Conservation (phyloP, 35 echinoderm and acorn worm genomes). For the Nesometra sesokonis region DNA sequence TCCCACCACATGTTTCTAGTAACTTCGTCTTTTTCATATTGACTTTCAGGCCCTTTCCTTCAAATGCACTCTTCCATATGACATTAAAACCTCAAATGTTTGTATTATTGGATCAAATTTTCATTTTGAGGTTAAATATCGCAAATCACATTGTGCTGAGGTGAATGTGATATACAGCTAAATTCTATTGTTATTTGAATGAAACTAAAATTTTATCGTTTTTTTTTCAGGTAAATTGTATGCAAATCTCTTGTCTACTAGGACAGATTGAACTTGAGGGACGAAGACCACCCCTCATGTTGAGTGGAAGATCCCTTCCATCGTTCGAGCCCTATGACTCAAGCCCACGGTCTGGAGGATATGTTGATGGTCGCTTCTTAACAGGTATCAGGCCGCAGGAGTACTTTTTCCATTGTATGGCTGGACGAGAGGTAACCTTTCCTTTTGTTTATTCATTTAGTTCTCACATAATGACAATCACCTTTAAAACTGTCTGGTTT, state of each 20-base stretch:
- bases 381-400: slow-evolving; percentile 93
- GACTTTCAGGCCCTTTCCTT: too few relatives aligned
- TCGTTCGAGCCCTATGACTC: slow-evolving; percentile 83
- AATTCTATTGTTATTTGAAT: too few relatives aligned
- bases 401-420: slow-evolving; percentile 99
- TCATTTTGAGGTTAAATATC: too few relatives aligned
- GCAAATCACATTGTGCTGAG: too few relatives aligned
- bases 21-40: too few relatives aligned
- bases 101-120: too few relatives aligned
- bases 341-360: slow-evolving; percentile 69
- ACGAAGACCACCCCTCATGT: slow-evolving; percentile 75
- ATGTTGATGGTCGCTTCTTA: slow-evolving; percentile 72
- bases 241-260: slow-evolving; percentile 82
- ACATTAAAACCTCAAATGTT: too few relatives aligned
- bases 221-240: slow-evolving; percentile 64
- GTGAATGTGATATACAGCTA: too few relatives aligned
- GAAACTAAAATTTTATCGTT: not conserved
- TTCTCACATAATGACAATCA: too few relatives aligned
- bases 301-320: slow-evolving; percentile 82
- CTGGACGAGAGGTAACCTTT: slow-evolving; percentile 77
- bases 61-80: too few relatives aligned
- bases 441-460: not conserved
- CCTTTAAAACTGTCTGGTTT: too few relatives aligned
- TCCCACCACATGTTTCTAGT: too few relatives aligned
- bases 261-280: slow-evolving; percentile 95